Evolutionary conservation across 2,888 invertebrate species (phyloP), one percentile per base, ranked within the genome.

Genomic region (Diarsia dahlii): DNA sequence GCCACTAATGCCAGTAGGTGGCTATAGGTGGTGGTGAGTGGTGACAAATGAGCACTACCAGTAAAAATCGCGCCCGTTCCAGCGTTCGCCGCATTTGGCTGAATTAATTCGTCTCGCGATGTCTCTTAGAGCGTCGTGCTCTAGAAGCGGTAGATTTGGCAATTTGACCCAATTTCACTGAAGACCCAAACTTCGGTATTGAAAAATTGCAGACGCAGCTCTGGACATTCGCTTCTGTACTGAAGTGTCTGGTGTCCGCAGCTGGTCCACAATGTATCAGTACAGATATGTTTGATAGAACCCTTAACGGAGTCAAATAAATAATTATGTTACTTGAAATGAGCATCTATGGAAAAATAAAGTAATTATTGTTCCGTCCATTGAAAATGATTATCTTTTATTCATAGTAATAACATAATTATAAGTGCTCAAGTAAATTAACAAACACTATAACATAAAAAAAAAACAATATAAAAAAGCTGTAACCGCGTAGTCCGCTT

Each of bases 21-120:
- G 81, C 84, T 89, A n/a, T n/a, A 58, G 89, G 94, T 96, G 96
- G 96, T 89, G 89, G 94, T 96, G 96, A 96, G 96, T 89, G 89
- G 94, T 96, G 96, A 96, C 95, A 96, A 95, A 95, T 93, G 96
- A 96, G 95, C 95, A 94, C 94, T 94, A 93, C 92, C 91, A 91
- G 92, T 91, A 95, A 95, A 96, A 96, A 96, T 95, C 95, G 95
- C 92, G 90, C 85, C 90, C 89, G 58, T 62, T 84, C 58, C 13
- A 70, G 76, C 91, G 87, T 89, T 90, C 92, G 87, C 92, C 93
- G 92, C 92, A 88, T 93, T 93, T 90, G 93, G 92, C 93, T 93
- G 94, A 95, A 96, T 96, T 96, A 96, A 96, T 96, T 95, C 95
- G 95, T 96, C 94, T 95, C 94, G 92, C 92, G 95, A 92, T 95